These are phyloP conservation scores for Hyppa rectilinea DNA, from an alignment of 2,888 invertebrate genomes.

Conservation along the genomic window DNA sequence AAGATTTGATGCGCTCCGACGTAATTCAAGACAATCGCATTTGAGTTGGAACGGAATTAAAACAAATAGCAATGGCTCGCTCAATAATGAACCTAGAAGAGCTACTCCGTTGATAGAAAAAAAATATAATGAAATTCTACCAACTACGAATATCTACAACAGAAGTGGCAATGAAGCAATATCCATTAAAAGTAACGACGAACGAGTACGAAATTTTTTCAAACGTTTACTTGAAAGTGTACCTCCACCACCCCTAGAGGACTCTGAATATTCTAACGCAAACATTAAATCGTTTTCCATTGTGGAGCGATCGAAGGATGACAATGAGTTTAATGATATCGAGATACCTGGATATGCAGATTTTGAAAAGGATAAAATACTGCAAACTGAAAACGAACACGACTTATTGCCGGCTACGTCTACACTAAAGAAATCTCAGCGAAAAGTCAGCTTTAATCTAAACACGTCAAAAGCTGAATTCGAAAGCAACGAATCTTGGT, in stretches of 20 bases:
- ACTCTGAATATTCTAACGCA: slow-evolving; percentile 57
- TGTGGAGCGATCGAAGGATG: slow-evolving; percentile 56
- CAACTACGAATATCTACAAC: not conserved
- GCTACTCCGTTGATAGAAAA: slow-evolving; percentile 70
- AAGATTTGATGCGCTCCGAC: slow-evolving; percentile 74
- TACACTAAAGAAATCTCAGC: slow-evolving; percentile 78
- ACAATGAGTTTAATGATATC: slow-evolving; percentile 73
- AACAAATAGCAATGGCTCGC: slow-evolving; percentile 67
- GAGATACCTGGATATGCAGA: slow-evolving; percentile 81
- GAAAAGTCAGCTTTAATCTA: slow-evolving; percentile 76
- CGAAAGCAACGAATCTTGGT: slow-evolving; percentile 78
- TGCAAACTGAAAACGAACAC: slow-evolving; percentile 65
- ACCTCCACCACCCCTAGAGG: slow-evolving; percentile 82
- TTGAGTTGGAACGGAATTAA: slow-evolving; percentile 70
- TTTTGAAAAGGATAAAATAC: slow-evolving; percentile 78
- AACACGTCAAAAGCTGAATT: slow-evolving; percentile 70
- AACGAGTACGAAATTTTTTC: slow-evolving; percentile 79
- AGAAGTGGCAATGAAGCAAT: slow-evolving; percentile 37
- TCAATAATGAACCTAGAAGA: slow-evolving; percentile 71
- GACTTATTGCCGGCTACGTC: slow-evolving; percentile 74
- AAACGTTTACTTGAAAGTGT: slow-evolving; percentile 78
- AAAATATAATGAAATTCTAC: slow-evolving; percentile 27
- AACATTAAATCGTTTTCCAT: slow-evolving; percentile 61
- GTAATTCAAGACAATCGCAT: slow-evolving; percentile 70
- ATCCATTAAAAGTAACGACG: slow-evolving; percentile 70